Evolutionary conservation across 2,888 invertebrate genomes (phyloP).

Genomic region (Drosophila prolongata): DNA sequence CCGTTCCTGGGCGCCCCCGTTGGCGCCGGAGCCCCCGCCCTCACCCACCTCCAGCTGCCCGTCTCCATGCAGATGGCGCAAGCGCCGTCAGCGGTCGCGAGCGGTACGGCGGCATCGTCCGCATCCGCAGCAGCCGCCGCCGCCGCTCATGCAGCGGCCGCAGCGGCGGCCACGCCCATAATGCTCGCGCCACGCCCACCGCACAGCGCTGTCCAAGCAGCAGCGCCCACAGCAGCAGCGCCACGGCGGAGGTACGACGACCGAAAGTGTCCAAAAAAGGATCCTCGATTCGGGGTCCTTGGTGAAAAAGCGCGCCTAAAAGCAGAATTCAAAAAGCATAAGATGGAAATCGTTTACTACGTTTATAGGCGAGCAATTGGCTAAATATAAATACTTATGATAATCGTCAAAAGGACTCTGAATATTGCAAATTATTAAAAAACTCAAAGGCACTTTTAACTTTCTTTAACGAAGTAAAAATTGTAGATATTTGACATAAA

Average conservation of each 20-base stretch:
- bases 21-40: conserved; percentile 84
- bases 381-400: too few species aligned
- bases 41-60: conserved; percentile 86
- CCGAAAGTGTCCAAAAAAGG: conserved; percentile 6
- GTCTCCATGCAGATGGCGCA: conserved; percentile 85
- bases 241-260: conserved; percentile 89
- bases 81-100: conserved; percentile 81
- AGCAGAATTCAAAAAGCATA: conserved; percentile 83
- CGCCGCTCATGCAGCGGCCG: conserved; percentile 84
- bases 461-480: too few species aligned
- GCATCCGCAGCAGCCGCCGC: conserved; percentile 79
- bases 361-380: conserved; percentile 9
- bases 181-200: conserved; percentile 89
- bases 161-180: conserved; percentile 85
- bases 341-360: not conserved
- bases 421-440: too few species aligned
- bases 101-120: conserved; percentile 80
- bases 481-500: too few species aligned
- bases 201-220: conserved; percentile 76
- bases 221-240: conserved; percentile 89
- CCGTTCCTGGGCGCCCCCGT: conserved; percentile 88
- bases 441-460: too few species aligned
- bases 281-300: conserved; percentile 18
- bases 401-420: too few species aligned
- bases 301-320: conserved; percentile 62